A percentile compares a stretch with the other conserved stretches of the same genome.
These are phyloP conservation scores for Xerus inauris DNA, from an alignment of 2,113 vertebrate species.

Conservation along the genomic window DNA sequence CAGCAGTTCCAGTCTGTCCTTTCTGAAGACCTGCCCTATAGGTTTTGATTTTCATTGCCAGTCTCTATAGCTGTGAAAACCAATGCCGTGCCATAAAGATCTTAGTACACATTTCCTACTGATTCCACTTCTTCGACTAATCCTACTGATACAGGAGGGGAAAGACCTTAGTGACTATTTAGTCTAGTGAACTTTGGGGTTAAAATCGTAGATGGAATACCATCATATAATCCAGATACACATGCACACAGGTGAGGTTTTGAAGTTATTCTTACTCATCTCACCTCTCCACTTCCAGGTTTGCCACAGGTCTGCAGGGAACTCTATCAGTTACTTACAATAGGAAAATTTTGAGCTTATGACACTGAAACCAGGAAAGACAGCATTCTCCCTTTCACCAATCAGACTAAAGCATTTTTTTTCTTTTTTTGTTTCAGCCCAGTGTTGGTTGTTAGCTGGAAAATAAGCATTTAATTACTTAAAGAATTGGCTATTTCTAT, in stretches of 20 bases:
- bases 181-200: background rate
- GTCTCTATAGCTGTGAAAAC: background rate
- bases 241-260: background rate
- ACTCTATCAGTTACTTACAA: background rate
- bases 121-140: background rate
- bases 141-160: accelerated
- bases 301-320: background rate
- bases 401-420: background rate
- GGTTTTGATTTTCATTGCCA: background rate
- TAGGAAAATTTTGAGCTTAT: background rate
- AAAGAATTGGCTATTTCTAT: background rate
- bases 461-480: background rate
- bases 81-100: background rate
- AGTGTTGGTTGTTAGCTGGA: background rate
- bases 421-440: too few relatives aligned
- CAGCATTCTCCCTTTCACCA: background rate
- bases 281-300: background rate
- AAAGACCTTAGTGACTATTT: background rate
- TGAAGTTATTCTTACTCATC: background rate
- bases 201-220: background rate
- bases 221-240: background rate
- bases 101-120: background rate
- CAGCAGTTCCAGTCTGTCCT: background rate
- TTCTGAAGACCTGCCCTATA: background rate
- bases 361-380: background rate